Conservation (phyloP, 2,888 invertebrate species). For the Cabera pusaria region DNA sequence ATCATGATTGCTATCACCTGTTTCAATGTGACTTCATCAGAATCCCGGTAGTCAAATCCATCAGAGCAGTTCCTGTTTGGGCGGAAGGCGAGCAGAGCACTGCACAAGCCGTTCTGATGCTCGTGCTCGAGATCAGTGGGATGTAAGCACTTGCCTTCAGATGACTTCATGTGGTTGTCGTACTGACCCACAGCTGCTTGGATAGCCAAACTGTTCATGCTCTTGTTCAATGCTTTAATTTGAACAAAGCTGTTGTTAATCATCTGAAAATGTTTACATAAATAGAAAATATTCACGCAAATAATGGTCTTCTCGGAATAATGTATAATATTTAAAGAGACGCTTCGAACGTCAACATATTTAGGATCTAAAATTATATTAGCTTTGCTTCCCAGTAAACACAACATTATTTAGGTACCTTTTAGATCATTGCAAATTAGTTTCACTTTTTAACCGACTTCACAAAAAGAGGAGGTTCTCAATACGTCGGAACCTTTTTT, state of each 20-base stretch:
- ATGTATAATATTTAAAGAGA: too few relatives aligned
- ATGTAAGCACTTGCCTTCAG: constrained; percentile 2
- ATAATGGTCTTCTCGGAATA: too few relatives aligned
- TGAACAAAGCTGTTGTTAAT: constrained; percentile 1
- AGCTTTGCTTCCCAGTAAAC: too few relatives aligned
- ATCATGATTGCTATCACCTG: constrained; percentile 1
- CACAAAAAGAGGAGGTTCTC: too few relatives aligned
- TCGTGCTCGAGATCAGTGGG: constrained; percentile 2
- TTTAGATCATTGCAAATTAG: too few relatives aligned
- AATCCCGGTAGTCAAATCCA: not conserved
- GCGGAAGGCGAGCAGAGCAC: not conserved
- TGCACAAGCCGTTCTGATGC: not conserved
- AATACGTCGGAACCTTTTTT: too few relatives aligned
- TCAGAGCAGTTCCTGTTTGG: not conserved
- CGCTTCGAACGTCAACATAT: too few relatives aligned
- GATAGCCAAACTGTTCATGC: constrained; percentile 4
- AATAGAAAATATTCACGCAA: too few relatives aligned
- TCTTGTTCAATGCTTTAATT: constrained; percentile 5
- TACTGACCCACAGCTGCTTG: constrained; percentile 1
- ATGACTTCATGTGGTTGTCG: not conserved
- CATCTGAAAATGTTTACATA: constrained; percentile 4
- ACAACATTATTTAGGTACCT: too few relatives aligned
- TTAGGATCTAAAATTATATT: too few relatives aligned
- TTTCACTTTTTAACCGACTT: too few relatives aligned
- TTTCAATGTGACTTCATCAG: constrained; percentile 1